Base-by-base conservation (phyloP, 2,888 invertebrate species). In the Chirona hameri region DNA sequence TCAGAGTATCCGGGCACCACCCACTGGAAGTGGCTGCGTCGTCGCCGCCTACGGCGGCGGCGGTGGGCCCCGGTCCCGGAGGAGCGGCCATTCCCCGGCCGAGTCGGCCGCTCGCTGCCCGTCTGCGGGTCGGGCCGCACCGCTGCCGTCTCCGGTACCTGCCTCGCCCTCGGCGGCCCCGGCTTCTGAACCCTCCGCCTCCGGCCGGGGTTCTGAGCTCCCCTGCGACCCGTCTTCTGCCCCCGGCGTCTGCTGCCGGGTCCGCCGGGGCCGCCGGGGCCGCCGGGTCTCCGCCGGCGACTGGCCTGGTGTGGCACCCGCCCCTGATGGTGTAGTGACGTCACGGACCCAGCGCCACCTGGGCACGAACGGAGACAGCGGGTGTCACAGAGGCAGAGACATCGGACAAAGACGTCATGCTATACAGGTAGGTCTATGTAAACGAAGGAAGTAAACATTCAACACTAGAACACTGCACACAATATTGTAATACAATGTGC, bases 21-120 rank as follows among this genome's bases (percentile, higher is more conserved):
- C 46, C 48, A 57, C 55, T 52, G 72, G 48, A 57, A 79, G 18
- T 39, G 46, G 39, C 18, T n/a, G 27, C 69, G 48, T 15, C 57
- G 87, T 93, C 94, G 96, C 96, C 96, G 1, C 90, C 87, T 87
- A 48, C 31, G 46, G 85, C 87, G 86, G 87, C 89, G 94, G 94
- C 87, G 93, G 95, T 0, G 95, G 96, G 87, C 83, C 83, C 48
- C 81, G 83, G 79, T 39, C 29, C 80, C 15, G 29, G n/a, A 14
- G 2, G 69, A 15, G 3, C 69, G 27, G 69, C 60, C n/a, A 0
- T 21, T 14, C 60, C 60, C 24, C 9, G 9, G 24, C 60, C 60
- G 21, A 39, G 39, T 39, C 7, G 39, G 39, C 39, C 39, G 52
- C 52, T 52, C 7, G 15, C 15, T 15, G 52, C 52, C 52, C 52